These are phyloP conservation scores for Ochropacha duplaris DNA, from an alignment of 2,888 invertebrate genomes.

Conservation along the genomic window DNA sequence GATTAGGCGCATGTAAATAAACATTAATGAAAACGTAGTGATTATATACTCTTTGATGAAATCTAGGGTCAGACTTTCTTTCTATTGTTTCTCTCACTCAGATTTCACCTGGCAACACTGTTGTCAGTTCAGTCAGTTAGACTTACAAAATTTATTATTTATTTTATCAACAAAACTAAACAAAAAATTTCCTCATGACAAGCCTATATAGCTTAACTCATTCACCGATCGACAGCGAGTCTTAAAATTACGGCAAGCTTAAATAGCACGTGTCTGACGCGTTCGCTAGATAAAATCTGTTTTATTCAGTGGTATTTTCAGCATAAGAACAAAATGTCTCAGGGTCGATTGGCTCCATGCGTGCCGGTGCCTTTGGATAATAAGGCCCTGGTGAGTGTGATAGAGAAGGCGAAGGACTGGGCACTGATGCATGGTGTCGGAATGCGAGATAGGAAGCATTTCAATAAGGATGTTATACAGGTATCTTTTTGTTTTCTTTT, in stretches of 20 bases:
- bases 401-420: conserved; percentile 91
- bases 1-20: too few species aligned
- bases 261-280: background rate
- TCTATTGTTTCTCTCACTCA: too few species aligned
- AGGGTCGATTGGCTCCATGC: conserved; percentile 80
- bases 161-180: background rate
- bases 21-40: too few species aligned
- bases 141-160: too few species aligned
- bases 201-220: background rate
- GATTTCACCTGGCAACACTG: too few species aligned
- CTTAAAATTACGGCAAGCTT: background rate
- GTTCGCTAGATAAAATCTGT: background rate
- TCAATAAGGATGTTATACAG: conserved; percentile 86
- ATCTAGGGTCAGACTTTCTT: too few species aligned
- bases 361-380: conserved; percentile 86
- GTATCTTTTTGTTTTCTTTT: conserved; percentile 39
- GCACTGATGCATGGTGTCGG: conserved; percentile 92
- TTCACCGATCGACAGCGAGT: background rate
- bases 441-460: conserved; percentile 88
- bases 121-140: too few species aligned
- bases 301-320: background rate
- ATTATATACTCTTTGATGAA: too few species aligned
- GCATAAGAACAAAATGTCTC: conserved; percentile 55
- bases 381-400: conserved; percentile 84
- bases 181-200: background rate